phyloP scores from a whole-genome alignment of 2,888 invertebrate genomes.

The Seladonia tumulorum region DNA sequence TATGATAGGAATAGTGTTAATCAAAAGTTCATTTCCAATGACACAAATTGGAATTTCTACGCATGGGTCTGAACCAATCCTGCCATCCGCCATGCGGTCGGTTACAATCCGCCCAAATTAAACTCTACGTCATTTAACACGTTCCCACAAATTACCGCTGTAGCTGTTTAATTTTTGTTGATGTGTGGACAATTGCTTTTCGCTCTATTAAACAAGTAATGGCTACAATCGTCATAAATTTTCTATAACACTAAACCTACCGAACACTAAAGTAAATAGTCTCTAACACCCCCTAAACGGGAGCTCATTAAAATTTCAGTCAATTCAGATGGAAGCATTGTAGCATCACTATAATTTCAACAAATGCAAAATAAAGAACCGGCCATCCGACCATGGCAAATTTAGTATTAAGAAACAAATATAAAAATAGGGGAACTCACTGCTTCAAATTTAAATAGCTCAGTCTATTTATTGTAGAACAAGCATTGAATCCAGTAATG shows the following conservation, averaged over 20 bases:
- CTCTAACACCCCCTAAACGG: neutral
- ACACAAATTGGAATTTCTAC: neutral
- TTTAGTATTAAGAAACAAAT: neutral
- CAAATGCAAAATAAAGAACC: neutral
- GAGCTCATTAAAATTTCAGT: neutral
- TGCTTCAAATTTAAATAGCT: neutral
- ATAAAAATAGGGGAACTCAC: neutral
- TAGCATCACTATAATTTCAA: neutral
- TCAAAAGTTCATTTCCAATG: neutral
- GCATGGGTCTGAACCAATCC: neutral
- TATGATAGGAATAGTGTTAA: neutral
- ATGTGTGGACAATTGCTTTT: neutral
- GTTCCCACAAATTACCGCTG: neutral
- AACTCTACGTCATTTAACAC: neutral
- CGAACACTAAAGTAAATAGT: neutral
- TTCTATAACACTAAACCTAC: neutral
- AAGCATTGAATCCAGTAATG: neutral
- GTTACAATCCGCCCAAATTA: neutral
- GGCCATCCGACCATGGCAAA: neutral
- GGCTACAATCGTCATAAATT: neutral
- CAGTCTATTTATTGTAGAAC: neutral
- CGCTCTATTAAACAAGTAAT: neutral
- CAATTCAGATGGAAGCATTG: neutral
- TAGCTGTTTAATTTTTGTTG: neutral
- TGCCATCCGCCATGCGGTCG: neutral